Evolutionary conservation across 2,113 vertebrate species (phyloP), one percentile per base, ranked within the genome.

Genomic region (Tursiops truncatus): DNA sequence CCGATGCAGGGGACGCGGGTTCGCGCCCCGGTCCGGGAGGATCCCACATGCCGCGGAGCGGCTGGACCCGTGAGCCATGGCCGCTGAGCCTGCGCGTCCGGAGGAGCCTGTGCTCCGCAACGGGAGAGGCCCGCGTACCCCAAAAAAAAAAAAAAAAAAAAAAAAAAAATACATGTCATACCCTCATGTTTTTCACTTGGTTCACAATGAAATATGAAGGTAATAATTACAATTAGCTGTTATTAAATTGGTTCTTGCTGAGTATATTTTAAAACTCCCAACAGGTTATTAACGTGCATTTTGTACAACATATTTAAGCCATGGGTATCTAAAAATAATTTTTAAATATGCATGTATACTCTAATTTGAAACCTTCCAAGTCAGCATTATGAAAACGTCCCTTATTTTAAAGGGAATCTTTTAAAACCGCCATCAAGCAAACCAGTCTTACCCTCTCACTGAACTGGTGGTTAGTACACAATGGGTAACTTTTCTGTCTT

Each of bases 401-500:
- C 44, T 89, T 83, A 76, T 77, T 95, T 90, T 63, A 95, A 94
- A 96, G 33, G 33, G 33, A 95, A 86, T 38, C 70, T 58, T 81
- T 92, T 68, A 62, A 96, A 96, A 95, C 91, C 87, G 56, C 14
- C 80, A 84, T 41, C 81, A 96, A 60, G 53, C 50, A 95, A 89
- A 94, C 63, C 70, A 33, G 85, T 71, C 50, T 81, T 88, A 95
- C 86, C 33, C 21, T 93, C 38, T 76, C 56, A 60, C 31, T 95
- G 91, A 89, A 82, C 2, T 96, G 86, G 60, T 95, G 20, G 70
- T 93, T 88, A 36, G 63, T 68, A 82, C 38, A 95, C 67, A 88
- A 89, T 88, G 84, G 60, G 62, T 90, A 95, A 97, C 89, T 95
- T 98, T 93, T 53, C 15, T 95, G 67, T 92, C 91, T 94, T 92